Conservation (phyloP, 2,113 vertebrate genomes). For the Malurus elegans region DNA sequence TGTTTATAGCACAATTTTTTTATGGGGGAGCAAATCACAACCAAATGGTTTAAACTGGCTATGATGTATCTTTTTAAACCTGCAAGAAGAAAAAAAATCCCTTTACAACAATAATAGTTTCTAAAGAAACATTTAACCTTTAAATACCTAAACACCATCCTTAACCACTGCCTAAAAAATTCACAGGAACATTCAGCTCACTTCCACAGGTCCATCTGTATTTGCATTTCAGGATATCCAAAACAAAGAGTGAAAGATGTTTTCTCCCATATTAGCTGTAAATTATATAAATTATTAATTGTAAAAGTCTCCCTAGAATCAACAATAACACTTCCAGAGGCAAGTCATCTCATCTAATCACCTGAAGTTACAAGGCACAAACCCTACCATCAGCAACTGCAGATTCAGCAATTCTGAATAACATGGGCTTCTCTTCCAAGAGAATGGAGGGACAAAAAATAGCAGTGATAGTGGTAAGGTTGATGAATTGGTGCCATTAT, state of each 20-base stretch:
- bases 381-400: neutral
- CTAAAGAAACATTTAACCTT: neutral
- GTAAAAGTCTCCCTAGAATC: neutral
- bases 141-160: neutral
- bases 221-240: neutral
- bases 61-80: neutral
- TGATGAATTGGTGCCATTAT: neutral
- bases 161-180: neutral
- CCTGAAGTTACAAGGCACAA: neutral
- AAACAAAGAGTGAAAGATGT: neutral
- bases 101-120: neutral
- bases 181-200: neutral
- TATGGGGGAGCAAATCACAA: neutral
- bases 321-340: neutral
- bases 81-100: neutral
- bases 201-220: neutral
- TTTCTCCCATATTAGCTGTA: neutral
- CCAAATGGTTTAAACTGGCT: neutral
- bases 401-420: neutral
- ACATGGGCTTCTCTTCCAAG: neutral
- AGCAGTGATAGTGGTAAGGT: fast-evolving
- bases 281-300: neutral
- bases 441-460: neutral
- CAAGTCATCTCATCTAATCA: neutral
- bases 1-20: neutral